A percentile compares a stretch with the other conserved stretches of the same genome.
Conservation (phyloP, 1,140 invertebrate genomes). For the Lepidostoma basale region DNA sequence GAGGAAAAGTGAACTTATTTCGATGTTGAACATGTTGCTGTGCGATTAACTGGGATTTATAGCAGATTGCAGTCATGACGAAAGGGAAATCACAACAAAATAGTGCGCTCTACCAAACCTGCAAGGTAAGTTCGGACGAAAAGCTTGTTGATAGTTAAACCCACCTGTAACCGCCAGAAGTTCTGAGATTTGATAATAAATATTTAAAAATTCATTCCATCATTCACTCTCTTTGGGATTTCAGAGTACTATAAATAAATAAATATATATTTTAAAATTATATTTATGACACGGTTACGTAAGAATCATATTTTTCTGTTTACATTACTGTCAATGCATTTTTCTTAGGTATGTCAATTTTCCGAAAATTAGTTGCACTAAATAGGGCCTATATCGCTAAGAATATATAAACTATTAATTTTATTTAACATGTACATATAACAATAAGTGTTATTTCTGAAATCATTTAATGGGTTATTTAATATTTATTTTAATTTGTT, state of each 20-base stretch:
- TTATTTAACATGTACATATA: too few relatives aligned
- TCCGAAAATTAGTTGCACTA: too few relatives aligned
- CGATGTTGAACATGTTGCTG: not conserved
- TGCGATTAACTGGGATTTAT: constrained; percentile 4
- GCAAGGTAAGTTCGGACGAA: constrained; percentile 41
- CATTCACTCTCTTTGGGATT: not conserved
- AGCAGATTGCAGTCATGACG: constrained; percentile 32
- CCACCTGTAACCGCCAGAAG: constrained; percentile 36
- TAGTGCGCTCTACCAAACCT: constrained; percentile 43
- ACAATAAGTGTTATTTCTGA: too few relatives aligned
- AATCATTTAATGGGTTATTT: too few relatives aligned
- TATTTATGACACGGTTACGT: not conserved
- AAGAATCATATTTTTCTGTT: not conserved
- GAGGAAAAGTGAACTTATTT: constrained; percentile 3
- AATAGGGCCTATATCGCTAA: too few relatives aligned
- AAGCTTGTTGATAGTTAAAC: constrained; percentile 34
- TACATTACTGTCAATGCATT: not conserved
- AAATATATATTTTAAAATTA: not conserved
- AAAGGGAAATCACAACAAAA: constrained; percentile 44
- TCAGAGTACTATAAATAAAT: not conserved
- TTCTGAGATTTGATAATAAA: not conserved
- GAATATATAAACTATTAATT: too few relatives aligned
- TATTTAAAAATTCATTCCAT: not conserved
- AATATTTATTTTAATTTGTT: too few relatives aligned
- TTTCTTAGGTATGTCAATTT: not conserved